Evolutionary conservation across 64 coral and sea anemone genomes (phyloP), one percentile per base, ranked within the genome.

Genomic region (Orbicella faveolata): DNA sequence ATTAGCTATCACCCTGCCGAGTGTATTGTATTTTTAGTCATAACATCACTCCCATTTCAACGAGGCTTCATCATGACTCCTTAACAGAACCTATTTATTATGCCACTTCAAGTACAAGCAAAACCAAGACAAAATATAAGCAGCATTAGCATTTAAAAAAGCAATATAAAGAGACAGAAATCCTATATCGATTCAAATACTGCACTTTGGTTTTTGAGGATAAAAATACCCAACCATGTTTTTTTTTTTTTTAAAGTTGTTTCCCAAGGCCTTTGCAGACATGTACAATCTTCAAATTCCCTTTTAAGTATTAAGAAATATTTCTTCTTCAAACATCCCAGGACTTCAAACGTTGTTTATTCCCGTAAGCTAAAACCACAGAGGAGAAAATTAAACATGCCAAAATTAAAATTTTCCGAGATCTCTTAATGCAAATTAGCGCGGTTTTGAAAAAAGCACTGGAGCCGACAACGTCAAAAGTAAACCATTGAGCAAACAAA

Each of bases 391-490:
- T 48, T 48, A 48, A 17, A 25, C 25, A 85, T 51, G 82, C 25
- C 61, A 41, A 23, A 34, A 65, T 83, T 21, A 83, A 21, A 36
- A n/a, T 20, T 36, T 59, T n/a, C 17, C 20, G 21, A 6, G 12
- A 25, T 52, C 51, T 52, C 26, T 51, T 70, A 52, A 85, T 85
- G 82, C 65, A 85, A 85, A 85, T 85, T 10, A 73, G 25, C 23
- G 34, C 59, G 11, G 36, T n/a, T 85, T 51, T 48, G 36, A 84
- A 72, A 84, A 85, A 65, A 72, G 35, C 37, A 85, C 63, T 72
- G 8, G 64, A 84, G n/a, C 34, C 19, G 19, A 44, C 81, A 84
- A 63, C 63, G 9, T 48, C 39, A n/a, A 48, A 78, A 23, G 75
- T 78, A 78, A 78, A 78, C 75, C 14, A 25, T 1, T 5, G 20